These are phyloP conservation scores for Melitaea cinxia DNA, from an alignment of 1,140 invertebrate genomes.

Conservation along the genomic window DNA sequence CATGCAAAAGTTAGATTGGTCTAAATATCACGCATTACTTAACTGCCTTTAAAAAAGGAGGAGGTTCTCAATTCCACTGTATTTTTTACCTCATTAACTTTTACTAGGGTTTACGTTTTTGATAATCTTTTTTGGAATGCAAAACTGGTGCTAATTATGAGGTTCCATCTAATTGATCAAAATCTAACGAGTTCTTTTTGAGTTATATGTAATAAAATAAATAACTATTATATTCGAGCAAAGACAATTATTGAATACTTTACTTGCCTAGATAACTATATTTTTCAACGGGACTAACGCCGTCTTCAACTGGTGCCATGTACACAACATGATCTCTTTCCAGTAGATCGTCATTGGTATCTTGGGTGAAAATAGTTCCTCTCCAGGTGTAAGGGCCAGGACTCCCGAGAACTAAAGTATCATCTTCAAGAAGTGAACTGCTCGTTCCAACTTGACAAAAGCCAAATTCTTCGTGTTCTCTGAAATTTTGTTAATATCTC, in stretches of 20 bases:
- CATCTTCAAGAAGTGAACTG: constrained; percentile 89
- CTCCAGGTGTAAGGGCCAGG: constrained; percentile 94
- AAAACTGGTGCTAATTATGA: too few relatives aligned
- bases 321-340: constrained; percentile 90
- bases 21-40: background rate
- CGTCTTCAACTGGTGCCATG: constrained; percentile 85
- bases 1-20: too few relatives aligned
- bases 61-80: too few relatives aligned
- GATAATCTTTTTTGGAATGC: too few relatives aligned
- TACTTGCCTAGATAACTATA: constrained; percentile 92
- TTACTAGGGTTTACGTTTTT: too few relatives aligned
- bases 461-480: constrained; percentile 92
- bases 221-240: too few relatives aligned
- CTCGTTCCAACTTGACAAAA: constrained; percentile 97
- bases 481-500: constrained; percentile 52
- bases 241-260: too few relatives aligned
- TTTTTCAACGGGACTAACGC: constrained; percentile 89
- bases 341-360: constrained; percentile 88
- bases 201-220: too few relatives aligned
- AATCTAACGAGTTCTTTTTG: too few relatives aligned
- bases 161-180: too few relatives aligned
- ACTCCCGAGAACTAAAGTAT: constrained; percentile 91
- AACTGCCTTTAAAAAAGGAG: too few relatives aligned
- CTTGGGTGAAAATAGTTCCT: constrained; percentile 92
- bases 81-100: too few relatives aligned